Evolutionary conservation across 2,888 invertebrate genomes (phyloP), one percentile per base, ranked within the genome.

Genomic region (Aproaerema taeniolella): DNA sequence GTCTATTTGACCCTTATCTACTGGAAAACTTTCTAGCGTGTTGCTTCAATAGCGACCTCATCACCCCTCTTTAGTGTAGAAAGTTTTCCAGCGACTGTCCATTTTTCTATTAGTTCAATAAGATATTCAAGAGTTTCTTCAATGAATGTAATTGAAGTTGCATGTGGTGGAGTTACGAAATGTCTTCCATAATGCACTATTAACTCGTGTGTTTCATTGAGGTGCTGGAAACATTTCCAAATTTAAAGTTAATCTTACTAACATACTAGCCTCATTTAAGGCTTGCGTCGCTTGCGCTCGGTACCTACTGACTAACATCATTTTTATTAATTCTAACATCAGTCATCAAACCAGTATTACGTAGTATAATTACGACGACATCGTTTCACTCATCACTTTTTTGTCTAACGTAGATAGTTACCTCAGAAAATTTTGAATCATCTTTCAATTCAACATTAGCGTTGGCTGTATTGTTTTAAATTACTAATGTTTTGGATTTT

Each of bases 381-480:
- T 72, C 64, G 67, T 67, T 72, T 79, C 80, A 83, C 82, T 77
- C 83, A 83, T 82, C 81, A 83, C 82, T 77, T 72, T n/a, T 34
- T 79, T 81, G 83, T 83, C 81, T 82, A 57, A 58, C 11, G 83
- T 85, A 83, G 83, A 81, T 83, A 82, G 83, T 67, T 58, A 71
- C 71, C 26, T 26, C 26, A 15, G 28, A 35, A 16, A 35, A 26
- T 32, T n/a, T 70, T 20, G 20, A 20, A 6, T 32, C 26, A n/a
- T n/a, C n/a, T n/a, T n/a, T n/a, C n/a, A n/a, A n/a, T n/a, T n/a
- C n/a, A n/a, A n/a, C n/a, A n/a, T n/a, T n/a, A n/a, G n/a, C n/a
- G n/a, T n/a, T n/a, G n/a, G n/a, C n/a, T n/a, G n/a, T n/a, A n/a
- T n/a, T 58, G 52, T 58, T 43, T 54, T 53, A 46, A 65, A 72